Base-by-base conservation (phyloP, 1,140 invertebrate species). In the Drosophila punjabiensis region DNA sequence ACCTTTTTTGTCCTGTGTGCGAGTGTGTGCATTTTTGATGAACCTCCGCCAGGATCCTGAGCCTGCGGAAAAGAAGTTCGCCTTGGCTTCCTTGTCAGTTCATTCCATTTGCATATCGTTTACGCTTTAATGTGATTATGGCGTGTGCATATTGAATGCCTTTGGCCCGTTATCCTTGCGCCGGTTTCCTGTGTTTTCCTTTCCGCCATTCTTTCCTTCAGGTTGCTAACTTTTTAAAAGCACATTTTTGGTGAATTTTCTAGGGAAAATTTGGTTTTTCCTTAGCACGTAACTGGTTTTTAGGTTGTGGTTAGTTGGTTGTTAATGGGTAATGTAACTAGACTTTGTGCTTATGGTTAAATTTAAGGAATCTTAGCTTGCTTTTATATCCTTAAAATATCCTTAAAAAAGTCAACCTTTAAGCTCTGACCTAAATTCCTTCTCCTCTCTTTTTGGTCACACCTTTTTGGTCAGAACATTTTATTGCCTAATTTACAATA, bases 81-180 rank as follows among this genome's bases (percentile, higher is more conserved):
- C 53, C 73, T 45, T 58, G 20, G 74, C 84, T 90, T 86, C 82
- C 86, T 75, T 82, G 86, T 85, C 86, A 89, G 86, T 85, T 79
- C 75, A 80, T 90, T 74, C 86, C 86, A 90, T 90, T 90, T 90
- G 87, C 86, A 90, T 90, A 90, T 90, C 86, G 86, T 91, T 90
- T 91, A 90, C 86, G 82, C 62, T 90, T 90, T 91, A 90, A 90
- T 90, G 86, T 90, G 86, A 90, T 90, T 90, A 90, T 90, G 87
- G 86, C 86, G 79, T 90, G 86, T 90, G 86, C 86, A 90, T 90
- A 86, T 82, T 86, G 64, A 80, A 89, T 89, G 83, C 66, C 70
- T 79, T 81, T 73, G 41, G 45, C 56, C 45, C 14, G 53, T 71
- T 74, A 79, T 68, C 53, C 79, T 83, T 58, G 20, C 32, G 39